phyloP scores from a whole-genome alignment of 2,888 invertebrate genomes.

The Agonopterix subpropinquella region DNA sequence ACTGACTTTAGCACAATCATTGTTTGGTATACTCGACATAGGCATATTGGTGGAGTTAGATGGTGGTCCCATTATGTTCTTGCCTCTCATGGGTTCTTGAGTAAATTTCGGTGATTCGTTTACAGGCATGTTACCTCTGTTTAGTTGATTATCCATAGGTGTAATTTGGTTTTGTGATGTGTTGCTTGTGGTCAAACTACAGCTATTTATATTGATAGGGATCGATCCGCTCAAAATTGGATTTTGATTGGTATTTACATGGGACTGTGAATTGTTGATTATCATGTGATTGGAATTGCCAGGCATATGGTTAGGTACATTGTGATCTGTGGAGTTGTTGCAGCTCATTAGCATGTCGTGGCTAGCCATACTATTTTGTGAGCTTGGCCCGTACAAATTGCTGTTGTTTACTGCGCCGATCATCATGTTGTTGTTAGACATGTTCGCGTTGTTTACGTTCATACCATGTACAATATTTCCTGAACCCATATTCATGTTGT shows the following conservation, averaged over 20 bases:
- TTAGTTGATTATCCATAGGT: constrained; percentile 51
- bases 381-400: constrained; percentile 44
- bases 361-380: constrained; percentile 46
- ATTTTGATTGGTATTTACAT: constrained; percentile 46
- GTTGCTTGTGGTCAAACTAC: constrained; percentile 51
- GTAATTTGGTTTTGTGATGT: constrained; percentile 46
- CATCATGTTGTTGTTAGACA: constrained; percentile 61
- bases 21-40: constrained; percentile 46
- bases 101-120: constrained; percentile 56
- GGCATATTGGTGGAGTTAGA: constrained; percentile 31
- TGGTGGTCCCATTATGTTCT: constrained; percentile 57
- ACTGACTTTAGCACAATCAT: constrained; percentile 61
- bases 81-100: constrained; percentile 57
- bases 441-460: constrained; percentile 50
- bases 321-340: constrained; percentile 53
- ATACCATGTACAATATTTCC: constrained; percentile 60
- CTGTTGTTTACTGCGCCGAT: constrained; percentile 44
- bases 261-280: constrained; percentile 55
- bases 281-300: constrained; percentile 57
- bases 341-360: constrained; percentile 67
- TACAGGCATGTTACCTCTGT: constrained; percentile 44
- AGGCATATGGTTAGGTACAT: constrained; percentile 51
- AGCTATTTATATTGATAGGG: constrained; percentile 58
- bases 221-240: constrained; percentile 49
- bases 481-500: constrained; percentile 49